phyloP scores from a whole-genome alignment of 2,113 vertebrate genomes.

The Colistium nudipinnis region DNA sequence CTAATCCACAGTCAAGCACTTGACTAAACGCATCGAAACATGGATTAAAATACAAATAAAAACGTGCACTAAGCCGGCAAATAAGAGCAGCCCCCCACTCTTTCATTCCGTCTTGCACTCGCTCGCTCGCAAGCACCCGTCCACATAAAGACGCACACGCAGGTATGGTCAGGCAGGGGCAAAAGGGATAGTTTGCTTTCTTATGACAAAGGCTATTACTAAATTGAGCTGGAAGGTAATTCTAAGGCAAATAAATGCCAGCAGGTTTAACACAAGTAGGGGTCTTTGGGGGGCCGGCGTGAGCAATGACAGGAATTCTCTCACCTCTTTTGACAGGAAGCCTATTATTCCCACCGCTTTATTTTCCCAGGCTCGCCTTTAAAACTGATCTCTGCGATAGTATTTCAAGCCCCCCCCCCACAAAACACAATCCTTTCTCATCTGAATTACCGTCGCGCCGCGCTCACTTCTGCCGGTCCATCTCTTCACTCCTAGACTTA shows the following conservation, averaged over 20 bases:
- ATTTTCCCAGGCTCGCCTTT: constrained; percentile 71
- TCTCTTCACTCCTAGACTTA: constrained; percentile 46
- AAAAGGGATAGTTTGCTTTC: constrained; percentile 90
- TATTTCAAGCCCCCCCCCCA: constrained; percentile 42
- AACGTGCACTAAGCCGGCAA: background rate
- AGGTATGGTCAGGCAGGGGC: constrained; percentile 49
- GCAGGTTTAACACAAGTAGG: constrained; percentile 77
- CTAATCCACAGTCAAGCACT: background rate
- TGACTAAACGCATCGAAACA: constrained; percentile 17
- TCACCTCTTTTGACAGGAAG: constrained; percentile 78
- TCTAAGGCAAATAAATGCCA: constrained; percentile 89
- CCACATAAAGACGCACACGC: constrained; percentile 54
- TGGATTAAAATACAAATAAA: constrained; percentile 6
- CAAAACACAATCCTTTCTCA: constrained; percentile 37
- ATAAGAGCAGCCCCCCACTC: background rate
- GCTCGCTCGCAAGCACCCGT: constrained; percentile 21
- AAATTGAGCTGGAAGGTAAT: constrained; percentile 85
- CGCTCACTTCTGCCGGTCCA: constrained; percentile 14
- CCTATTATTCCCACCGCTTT: constrained; percentile 77
- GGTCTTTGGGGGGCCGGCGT: constrained; percentile 61
- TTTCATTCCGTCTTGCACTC: background rate
- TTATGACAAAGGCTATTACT: constrained; percentile 89
- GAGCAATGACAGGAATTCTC: constrained; percentile 72
- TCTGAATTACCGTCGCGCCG: constrained; percentile 26
- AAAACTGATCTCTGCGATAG: constrained; percentile 57